Evolutionary conservation across 2,113 vertebrate species (phyloP), one percentile per base, ranked within the genome.

Genomic region (Brachionichthys hirsutus): DNA sequence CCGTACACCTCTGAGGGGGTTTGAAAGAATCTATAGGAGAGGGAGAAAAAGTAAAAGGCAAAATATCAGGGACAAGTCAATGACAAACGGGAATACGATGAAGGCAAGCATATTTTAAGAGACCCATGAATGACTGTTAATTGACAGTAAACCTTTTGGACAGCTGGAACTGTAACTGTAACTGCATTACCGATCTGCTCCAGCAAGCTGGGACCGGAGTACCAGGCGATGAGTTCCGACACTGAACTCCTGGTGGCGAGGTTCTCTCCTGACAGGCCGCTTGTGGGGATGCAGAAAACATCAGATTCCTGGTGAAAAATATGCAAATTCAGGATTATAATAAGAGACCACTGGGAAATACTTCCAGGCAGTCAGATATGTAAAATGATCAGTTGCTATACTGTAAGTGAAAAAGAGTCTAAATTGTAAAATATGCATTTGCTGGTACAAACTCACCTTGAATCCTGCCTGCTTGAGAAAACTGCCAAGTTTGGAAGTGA

Each of bases 391-490:
- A 10, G 7, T 46, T 40, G 5, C 38, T 14, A 42, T 1, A 45
- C 12, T 14, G 18, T 44, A 1, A 30, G 4, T 0, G 22, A 20
- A 9, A 9, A 22, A 34, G 3, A 43, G 18, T 15, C 45, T 0
- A 42, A 45, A 24, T 35, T 30, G 2, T 8, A 30, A 30, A 4
- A 19, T 9, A 2, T 20, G 12, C 24, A 50, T 58, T 18, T 53
- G 13, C 18, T 15, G 14, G 0, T 22, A 35, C 15, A 13, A 22
- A 40, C 73, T 81, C 90, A 97, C 97, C 95, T 98, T 99, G 87
- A 98, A 99, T 64, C 97, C 97, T 59, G 97, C 97, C 91, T 98
- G 97, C 73, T 96, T 99, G 77, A 98, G 92, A 85, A 99, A 98
- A 15, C 98, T 94, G 3, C 95, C 92, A 1, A 99, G 95, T 87